Evolutionary conservation across 2,888 invertebrate genomes (phyloP).

Genomic region (Phyto melanocephala): DNA sequence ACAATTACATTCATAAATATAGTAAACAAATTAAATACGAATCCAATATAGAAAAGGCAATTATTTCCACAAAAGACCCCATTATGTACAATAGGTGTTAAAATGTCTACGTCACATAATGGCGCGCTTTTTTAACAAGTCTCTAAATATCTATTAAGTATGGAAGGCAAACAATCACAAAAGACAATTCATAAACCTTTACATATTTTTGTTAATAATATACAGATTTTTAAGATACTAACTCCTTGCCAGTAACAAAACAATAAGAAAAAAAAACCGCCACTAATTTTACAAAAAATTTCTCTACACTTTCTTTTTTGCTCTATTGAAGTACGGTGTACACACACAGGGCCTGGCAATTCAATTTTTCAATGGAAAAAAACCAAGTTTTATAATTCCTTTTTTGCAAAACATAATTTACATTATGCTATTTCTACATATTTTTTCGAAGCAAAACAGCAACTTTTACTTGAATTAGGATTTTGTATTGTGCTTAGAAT

Average conservation of each 20-base stretch:
- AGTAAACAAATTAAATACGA: not conserved
- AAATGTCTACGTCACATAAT: slow-evolving; percentile 75
- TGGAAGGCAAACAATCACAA: not conserved
- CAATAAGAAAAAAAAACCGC: slow-evolving; percentile 42
- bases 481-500: slow-evolving; percentile 32
- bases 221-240: not conserved
- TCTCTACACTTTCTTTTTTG: slow-evolving; percentile 77
- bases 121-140: slow-evolving; percentile 74
- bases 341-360: slow-evolving; percentile 57
- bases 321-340: slow-evolving; percentile 44
- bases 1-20: not conserved
- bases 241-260: slow-evolving; percentile 15
- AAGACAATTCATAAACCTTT: not conserved
- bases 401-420: not conserved
- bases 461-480: not conserved
- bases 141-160: not conserved
- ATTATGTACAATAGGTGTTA: slow-evolving; percentile 60
- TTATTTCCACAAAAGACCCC: slow-evolving; percentile 2
- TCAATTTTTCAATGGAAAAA: slow-evolving; percentile 41
- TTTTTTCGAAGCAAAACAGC: not conserved
- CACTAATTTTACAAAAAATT: slow-evolving; percentile 70
- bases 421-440: not conserved
- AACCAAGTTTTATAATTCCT: not conserved
- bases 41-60: slow-evolving; percentile 9
- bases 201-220: not conserved